Evolutionary conservation across 2,797 vertebrate genomes (phyloP).

Genomic region (Myotis pilosus): DNA sequence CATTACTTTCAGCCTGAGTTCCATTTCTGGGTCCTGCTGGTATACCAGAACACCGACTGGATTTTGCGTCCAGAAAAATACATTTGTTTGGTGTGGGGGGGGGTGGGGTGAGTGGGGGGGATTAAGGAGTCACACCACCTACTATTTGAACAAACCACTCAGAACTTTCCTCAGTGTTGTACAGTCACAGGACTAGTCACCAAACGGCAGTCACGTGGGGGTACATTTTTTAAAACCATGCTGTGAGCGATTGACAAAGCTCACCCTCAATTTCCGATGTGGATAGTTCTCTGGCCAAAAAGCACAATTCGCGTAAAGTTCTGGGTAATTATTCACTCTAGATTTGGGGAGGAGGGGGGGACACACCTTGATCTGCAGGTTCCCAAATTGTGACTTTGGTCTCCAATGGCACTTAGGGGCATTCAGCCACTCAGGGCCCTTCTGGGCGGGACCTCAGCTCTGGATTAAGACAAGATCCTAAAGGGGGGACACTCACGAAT

Average conservation of each 20-base stretch:
- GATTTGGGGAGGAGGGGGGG: neutral
- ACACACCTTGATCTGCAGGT: neutral
- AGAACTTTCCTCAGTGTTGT: neutral
- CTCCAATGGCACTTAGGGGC: neutral
- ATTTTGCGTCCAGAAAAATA: neutral
- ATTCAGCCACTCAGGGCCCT: neutral
- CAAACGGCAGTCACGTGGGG: neutral
- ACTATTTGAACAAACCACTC: neutral
- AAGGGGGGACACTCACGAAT: neutral
- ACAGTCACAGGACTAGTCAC: neutral
- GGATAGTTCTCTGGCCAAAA: neutral
- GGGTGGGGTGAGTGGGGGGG: too few relatives aligned
- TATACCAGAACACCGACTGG: neutral
- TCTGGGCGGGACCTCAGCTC: neutral
- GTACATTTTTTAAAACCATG: neutral
- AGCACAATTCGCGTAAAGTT: neutral
- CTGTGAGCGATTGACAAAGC: neutral
- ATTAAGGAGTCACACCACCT: neutral
- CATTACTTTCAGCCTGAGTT: rapidly evolving
- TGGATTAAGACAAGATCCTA: neutral
- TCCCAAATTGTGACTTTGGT: neutral
- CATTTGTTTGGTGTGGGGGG: neutral
- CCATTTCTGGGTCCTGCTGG: neutral
- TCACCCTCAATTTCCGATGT: neutral
- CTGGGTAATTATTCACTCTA: neutral